Evolutionary conservation across 2,888 invertebrate genomes (phyloP), one percentile per base, ranked within the genome.

Genomic region (Polietes domitor): DNA sequence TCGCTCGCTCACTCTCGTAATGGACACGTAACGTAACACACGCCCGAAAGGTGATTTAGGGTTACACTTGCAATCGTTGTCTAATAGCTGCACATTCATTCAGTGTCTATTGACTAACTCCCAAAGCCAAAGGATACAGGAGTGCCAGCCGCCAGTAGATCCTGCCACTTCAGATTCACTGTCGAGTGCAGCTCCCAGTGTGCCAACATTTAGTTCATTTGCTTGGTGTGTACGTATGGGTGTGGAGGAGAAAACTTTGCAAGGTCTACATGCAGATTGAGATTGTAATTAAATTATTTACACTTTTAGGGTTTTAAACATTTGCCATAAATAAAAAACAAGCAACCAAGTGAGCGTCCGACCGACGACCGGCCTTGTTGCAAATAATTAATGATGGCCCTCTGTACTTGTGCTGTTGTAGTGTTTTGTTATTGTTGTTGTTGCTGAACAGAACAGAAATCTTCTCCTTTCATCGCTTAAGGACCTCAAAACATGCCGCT

Each of bases 371-470:
- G 61, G 68, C 68, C 68, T 68, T 68, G 68, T 68, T 68, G 68
- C 68, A 68, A 68, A 68, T 68, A 68, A 68, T 68, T 68, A 68
- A 68, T 68, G 68, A 68, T 68, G 68, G 43, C 24, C 68, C 43
- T 43, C 68, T 41, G 43, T 63, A 28, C 68, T 43, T 41, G 24
- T 43, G 24, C 37, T 65, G 65, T 28, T 28, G 28, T 58, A 3
- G 15, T 26, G 4, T 12, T 58, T 26, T 21, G 53, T 21, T 19
- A 9, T 53, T 26, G 15, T 65, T 63, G n/a, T 65, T 37, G 37
- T 65, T 65, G 4, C 19, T 65, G 26, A 15, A 15, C 10, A 12
- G 7, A 37, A 63, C 17, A 21, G 24, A 68, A 68, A 68, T 68
- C 68, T 68, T 68, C 4, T 24, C 24, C 58, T 58, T 58, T 58